phyloP scores from a whole-genome alignment of 2,888 invertebrate genomes.

The Nymphalis urticae region DNA sequence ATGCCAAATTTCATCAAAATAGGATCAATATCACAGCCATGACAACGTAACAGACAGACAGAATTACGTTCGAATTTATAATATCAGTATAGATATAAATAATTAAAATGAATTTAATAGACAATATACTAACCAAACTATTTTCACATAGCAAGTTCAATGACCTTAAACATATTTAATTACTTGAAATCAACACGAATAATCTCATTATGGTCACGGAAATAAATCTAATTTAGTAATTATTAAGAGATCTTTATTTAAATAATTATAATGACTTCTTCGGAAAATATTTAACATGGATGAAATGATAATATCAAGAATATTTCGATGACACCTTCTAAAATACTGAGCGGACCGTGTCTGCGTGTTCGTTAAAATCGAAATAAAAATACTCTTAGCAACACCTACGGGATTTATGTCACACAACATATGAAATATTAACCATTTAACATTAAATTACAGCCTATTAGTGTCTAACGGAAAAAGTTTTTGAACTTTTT shows the following conservation, averaged over 20 bases:
- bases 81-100: no score
- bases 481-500: conserved; percentile 29
- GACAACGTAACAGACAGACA: no score
- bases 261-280: conserved; percentile 27
- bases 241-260: conserved; percentile 14
- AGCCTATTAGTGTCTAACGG: conserved; percentile 37
- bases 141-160: no score
- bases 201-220: neutral
- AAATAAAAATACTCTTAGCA: conserved; percentile 32
- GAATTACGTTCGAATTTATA: no score
- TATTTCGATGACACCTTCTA: conserved; percentile 31
- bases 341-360: conserved; percentile 24
- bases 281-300: conserved; percentile 15
- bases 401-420: conserved; percentile 41
- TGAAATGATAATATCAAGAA: conserved; percentile 27
- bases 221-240: conserved; percentile 15
- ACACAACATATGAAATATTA: conserved; percentile 41
- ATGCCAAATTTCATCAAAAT: no score
- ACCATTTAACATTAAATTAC: conserved; percentile 40
- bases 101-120: no score
- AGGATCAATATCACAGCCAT: no score
- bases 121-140: no score
- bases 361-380: conserved; percentile 27
- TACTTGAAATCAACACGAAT: neutral
- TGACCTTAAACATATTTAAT: no score